These are phyloP conservation scores for Cynopterus brachyotis DNA, from an alignment of 2,113 vertebrate species.

Conservation along the genomic window DNA sequence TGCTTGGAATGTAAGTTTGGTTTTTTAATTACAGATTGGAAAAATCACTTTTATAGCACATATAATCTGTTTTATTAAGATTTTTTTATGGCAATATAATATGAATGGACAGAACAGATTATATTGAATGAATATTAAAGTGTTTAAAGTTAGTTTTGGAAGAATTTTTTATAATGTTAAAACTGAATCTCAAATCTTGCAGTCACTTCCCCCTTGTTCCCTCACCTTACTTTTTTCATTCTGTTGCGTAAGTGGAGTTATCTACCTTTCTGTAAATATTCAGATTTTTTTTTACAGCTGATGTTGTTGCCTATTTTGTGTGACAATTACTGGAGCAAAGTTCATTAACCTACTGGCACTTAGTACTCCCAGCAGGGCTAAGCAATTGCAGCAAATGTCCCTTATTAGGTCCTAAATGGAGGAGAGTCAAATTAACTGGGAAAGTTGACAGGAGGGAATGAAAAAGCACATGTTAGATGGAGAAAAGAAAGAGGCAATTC, in stretches of 20 bases:
- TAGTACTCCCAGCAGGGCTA: neutral
- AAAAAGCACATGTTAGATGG: neutral
- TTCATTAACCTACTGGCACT: constrained; percentile 13
- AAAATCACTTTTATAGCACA: constrained; percentile 19
- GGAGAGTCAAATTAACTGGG: neutral
- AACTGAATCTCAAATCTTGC: neutral
- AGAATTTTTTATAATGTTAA: neutral
- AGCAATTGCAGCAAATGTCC: neutral
- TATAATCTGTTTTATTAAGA: neutral
- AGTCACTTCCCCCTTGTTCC: neutral
- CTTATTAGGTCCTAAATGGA: neutral
- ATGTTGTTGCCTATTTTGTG: neutral
- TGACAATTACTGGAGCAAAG: constrained; percentile 42
- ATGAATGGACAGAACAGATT: neutral
- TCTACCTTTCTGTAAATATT: neutral
- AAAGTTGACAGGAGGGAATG: neutral
- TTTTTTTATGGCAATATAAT: neutral
- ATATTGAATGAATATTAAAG: neutral
- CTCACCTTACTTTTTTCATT: neutral
- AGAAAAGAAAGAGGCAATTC: neutral
- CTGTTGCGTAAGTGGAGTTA: neutral
- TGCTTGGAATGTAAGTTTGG: neutral
- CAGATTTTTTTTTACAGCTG: neutral
- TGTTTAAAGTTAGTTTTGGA: constrained; percentile 30
- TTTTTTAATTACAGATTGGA: neutral